phyloP scores from a whole-genome alignment of 1,140 invertebrate genomes.

The Danaus plexippus region DNA sequence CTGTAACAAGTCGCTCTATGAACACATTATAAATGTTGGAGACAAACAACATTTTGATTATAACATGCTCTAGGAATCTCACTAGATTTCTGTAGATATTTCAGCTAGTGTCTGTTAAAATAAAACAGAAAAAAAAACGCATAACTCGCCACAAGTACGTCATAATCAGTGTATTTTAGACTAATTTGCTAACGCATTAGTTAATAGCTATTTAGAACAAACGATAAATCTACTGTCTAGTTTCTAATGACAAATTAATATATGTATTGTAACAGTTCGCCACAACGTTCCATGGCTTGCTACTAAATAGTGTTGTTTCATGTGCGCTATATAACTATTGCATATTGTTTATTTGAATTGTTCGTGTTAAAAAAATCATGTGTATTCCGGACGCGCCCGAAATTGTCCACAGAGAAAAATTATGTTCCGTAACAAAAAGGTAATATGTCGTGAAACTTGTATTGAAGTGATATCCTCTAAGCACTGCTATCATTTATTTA shows the following conservation, averaged over 20 bases:
- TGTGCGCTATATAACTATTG: constrained; percentile 12
- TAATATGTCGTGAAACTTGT: constrained; percentile 13
- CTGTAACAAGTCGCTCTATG: constrained; percentile 10
- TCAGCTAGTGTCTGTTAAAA: no score
- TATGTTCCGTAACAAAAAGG: constrained; percentile 43
- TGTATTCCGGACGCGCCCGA: constrained; percentile 28
- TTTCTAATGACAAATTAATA: constrained; percentile 59
- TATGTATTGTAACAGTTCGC: constrained; percentile 32
- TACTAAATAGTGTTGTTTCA: constrained; percentile 14
- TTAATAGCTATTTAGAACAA: constrained; percentile 51
- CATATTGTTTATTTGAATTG: constrained; percentile 4
- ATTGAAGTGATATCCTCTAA: no score
- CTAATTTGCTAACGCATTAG: constrained; percentile 49
- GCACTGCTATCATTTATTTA: no score
- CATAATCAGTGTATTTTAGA: no score
- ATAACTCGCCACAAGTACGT: no score
- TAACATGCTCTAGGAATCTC: not conserved
- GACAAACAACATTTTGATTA: not conserved
- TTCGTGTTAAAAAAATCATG: constrained; percentile 14
- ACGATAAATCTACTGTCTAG: constrained; percentile 36
- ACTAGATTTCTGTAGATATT: no score
- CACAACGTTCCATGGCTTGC: constrained; percentile 15
- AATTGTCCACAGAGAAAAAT: constrained; percentile 15
- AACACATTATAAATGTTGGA: not conserved
- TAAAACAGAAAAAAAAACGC: not conserved